Percentiles rank a stretch among this genome's conserved stretches.
phyloP scores from a whole-genome alignment of 2,797 vertebrate species.

The Vespertilio murinus region DNA sequence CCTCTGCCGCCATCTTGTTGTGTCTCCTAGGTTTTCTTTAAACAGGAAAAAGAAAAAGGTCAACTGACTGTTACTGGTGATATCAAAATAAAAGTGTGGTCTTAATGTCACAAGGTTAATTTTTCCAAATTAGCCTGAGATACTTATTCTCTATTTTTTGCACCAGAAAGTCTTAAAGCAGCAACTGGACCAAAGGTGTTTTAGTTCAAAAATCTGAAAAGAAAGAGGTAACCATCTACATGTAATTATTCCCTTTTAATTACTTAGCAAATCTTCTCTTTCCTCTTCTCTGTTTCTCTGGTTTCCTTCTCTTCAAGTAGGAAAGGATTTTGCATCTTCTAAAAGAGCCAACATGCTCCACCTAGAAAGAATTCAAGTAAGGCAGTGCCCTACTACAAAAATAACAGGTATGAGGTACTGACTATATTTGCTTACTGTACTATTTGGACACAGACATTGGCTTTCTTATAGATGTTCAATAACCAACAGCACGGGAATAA shows the following conservation, averaged over 20 bases:
- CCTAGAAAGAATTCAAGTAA: background rate
- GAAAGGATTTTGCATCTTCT: background rate
- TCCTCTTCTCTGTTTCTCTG: background rate
- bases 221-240: background rate
- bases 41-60: background rate
- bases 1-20: no score
- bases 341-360: background rate
- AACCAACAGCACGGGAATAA: background rate
- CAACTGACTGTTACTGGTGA: background rate
- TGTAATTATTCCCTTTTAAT: background rate
- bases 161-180: background rate
- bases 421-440: background rate
- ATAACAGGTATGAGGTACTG: background rate
- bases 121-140: background rate
- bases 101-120: background rate
- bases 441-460: background rate
- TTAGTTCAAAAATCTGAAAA: background rate
- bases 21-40: background rate
- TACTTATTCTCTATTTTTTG: background rate
- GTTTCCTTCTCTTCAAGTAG: background rate
- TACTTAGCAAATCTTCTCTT: background rate
- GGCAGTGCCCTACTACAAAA: background rate
- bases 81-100: background rate
- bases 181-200: background rate
- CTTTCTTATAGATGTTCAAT: background rate